These are phyloP conservation scores for Ptychobarbus kaznakovi DNA, from an alignment of 2,797 vertebrate genomes.

Conservation along the genomic window DNA sequence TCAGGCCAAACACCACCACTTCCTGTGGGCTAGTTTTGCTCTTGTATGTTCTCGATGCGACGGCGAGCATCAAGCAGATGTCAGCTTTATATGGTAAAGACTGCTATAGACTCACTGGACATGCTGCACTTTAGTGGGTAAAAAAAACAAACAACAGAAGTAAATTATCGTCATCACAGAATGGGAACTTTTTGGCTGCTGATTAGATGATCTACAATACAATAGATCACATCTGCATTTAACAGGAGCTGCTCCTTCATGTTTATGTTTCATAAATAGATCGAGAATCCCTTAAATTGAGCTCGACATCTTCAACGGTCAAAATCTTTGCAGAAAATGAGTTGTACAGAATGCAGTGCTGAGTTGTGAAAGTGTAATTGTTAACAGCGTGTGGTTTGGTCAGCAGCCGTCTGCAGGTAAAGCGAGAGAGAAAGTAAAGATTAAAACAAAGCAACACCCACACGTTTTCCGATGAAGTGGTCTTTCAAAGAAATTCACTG, in stretches of 20 bases:
- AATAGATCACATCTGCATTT: neutral
- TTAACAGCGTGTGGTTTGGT: constrained; percentile 57
- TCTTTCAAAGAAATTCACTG: constrained; percentile 73
- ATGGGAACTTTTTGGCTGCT: neutral
- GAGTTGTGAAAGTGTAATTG: constrained; percentile 39
- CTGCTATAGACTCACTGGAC: constrained; percentile 4
- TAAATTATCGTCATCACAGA: neutral
- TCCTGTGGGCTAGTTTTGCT: constrained; percentile 23
- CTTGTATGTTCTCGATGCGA: neutral
- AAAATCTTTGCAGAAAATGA: neutral
- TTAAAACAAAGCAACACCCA: constrained; percentile 70
- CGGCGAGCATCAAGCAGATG: neutral
- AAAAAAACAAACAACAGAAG: neutral
- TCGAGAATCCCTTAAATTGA: neutral
- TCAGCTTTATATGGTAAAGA: constrained; percentile 52
- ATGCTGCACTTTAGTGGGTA: neutral
- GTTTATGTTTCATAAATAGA: neutral
- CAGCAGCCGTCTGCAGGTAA: constrained; percentile 58
- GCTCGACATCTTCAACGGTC: neutral
- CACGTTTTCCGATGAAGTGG: constrained; percentile 76
- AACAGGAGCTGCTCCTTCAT: neutral
- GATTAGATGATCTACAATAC: neutral
- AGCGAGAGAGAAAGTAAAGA: constrained; percentile 65
- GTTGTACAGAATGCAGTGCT: neutral
- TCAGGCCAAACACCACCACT: neutral